A percentile compares a stretch with the other conserved stretches of the same genome.
Evolutionary conservation across 2,113 vertebrate genomes (phyloP).

Genomic region (Terrapene triunguis): DNA sequence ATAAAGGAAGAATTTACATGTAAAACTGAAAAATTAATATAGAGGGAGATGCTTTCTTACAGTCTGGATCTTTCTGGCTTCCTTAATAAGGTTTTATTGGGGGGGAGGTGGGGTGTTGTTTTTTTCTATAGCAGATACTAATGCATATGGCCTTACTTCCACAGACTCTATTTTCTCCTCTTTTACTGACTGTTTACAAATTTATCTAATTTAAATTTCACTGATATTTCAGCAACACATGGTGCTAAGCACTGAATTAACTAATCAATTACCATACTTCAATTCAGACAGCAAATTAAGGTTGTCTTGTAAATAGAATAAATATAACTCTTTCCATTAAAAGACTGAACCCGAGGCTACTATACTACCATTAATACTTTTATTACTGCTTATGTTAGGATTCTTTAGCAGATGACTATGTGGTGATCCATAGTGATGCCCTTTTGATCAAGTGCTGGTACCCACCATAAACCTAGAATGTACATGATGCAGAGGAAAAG

Average conservation of each 20-base stretch:
- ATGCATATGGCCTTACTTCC: neutral
- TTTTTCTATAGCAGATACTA: neutral
- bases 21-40: accelerated
- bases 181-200: conserved; percentile 37
- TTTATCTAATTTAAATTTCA: conserved; percentile 72
- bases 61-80: neutral
- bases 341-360: conserved; percentile 36
- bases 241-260: conserved; percentile 66
- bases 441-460: conserved; percentile 18
- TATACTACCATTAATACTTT: conserved; percentile 16
- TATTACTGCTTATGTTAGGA: conserved; percentile 9
- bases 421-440: neutral
- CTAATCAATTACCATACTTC: conserved; percentile 69
- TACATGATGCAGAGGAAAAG: neutral
- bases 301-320: conserved; percentile 63
- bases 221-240: conserved; percentile 66
- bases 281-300: conserved; percentile 72
- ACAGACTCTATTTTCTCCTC: neutral
- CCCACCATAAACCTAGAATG: neutral
- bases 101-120: neutral
- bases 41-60: neutral
- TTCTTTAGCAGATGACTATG: conserved; percentile 19
- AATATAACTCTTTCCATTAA: conserved; percentile 53
- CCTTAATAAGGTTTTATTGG: neutral
- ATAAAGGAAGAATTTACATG: neutral